Base-by-base conservation (phyloP, 2,797 vertebrate species). In the Podarcis siculus region DNA sequence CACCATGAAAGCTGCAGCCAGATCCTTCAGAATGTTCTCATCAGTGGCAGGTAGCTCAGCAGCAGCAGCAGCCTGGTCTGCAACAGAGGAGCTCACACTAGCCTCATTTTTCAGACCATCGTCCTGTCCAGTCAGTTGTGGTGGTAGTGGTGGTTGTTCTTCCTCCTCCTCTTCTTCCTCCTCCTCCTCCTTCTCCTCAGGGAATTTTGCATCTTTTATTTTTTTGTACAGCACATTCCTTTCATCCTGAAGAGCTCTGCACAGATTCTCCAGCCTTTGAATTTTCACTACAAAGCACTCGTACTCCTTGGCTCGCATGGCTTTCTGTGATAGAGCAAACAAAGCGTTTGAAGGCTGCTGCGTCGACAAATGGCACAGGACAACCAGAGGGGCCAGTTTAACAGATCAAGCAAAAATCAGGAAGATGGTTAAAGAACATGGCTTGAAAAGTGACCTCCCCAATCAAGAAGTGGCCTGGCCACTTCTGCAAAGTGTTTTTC, bases 201-300 rank as follows among this genome's bases (percentile, higher is more conserved):
- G 58, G 58, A 86, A 83, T 91, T 98, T 98, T 8, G 98, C 97
- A 5, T 98, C 98, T 95, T 97, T 98, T 91, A 99, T 99, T 96
- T 98, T 99, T 82, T 94, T 96, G 39, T 99, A 99, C 71, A 99
- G 96, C 90, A 97, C 94, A 1, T 96, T 97, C 88, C 99, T 98
- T 95, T 99, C 99, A 2, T 98, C 97, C 94, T 99, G 99, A 58
- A 99, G 96, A 9, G 97, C 97, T 37, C 97, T 97, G 42, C 99
- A 99, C 69, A 99, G 96, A 61, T 97, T 98, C 96, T 99, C 98
- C 92, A 99, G 94, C 88, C 98, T 98, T 86, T 97, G 97, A 32
- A 99, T 98, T 97, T 98, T 99, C 94, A 98, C 90, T 85, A 98
- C 92, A 0, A 99, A 99, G 87, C 98, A 92, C 2, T 98, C 98